Evolutionary conservation across 2,113 vertebrate species (phyloP).

Genomic region (Bujurquina vittata): DNA sequence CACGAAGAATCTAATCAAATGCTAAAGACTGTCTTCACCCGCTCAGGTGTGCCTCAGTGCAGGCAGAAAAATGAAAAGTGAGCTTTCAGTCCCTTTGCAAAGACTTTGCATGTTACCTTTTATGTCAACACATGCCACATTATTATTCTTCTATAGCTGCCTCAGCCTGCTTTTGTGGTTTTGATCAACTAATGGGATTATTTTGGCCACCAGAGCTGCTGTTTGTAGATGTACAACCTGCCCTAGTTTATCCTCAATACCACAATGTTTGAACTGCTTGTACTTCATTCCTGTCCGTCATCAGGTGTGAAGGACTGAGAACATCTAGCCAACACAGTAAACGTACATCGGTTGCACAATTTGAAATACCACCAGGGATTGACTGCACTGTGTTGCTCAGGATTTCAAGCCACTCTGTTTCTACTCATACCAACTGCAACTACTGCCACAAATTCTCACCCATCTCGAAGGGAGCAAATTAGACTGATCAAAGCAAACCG

Average conservation of each 20-base stretch:
- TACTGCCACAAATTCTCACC: constrained; percentile 26
- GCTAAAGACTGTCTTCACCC: background rate
- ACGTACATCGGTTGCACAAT: constrained; percentile 48
- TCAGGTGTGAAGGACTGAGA: background rate
- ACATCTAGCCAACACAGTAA: constrained; percentile 7
- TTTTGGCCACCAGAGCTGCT: background rate
- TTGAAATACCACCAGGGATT: constrained; percentile 14
- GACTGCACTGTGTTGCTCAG: constrained; percentile 30
- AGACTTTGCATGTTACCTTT: background rate
- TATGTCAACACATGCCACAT: background rate
- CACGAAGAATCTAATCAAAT: background rate
- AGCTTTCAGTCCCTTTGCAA: background rate
- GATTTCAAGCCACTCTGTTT: constrained; percentile 35
- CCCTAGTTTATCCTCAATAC: background rate
- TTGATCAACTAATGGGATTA: constrained; percentile 33
- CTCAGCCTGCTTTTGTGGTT: background rate
- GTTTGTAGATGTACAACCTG: background rate
- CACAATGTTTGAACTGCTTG: constrained; percentile 8
- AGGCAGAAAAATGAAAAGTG: background rate
- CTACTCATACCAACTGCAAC: constrained; percentile 30
- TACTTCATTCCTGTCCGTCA: background rate
- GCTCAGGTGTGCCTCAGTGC: background rate
- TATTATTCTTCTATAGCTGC: background rate
- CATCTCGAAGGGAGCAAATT: constrained; percentile 41
- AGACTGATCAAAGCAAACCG: constrained; percentile 67